These are phyloP conservation scores for Carlito syrichta DNA, from an alignment of 2,113 vertebrate species.

Conservation along the genomic window DNA sequence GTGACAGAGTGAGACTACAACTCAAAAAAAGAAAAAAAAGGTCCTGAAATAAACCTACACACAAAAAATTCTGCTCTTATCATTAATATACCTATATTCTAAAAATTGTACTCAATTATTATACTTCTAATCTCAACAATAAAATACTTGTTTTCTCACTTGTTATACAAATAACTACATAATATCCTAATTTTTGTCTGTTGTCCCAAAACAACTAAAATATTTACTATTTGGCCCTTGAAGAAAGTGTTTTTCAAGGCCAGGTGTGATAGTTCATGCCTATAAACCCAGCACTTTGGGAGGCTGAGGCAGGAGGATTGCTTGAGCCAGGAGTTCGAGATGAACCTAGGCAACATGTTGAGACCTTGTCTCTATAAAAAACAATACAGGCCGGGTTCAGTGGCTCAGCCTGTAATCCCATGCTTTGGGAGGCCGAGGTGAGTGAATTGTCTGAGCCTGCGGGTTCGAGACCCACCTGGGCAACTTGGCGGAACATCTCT, in stretches of 20 bases:
- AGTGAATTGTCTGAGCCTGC: too few species aligned
- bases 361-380: too few species aligned
- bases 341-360: too few species aligned
- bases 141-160: neutral
- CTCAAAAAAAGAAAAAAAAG: too few species aligned
- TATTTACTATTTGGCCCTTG: neutral
- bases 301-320: neutral
- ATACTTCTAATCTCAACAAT: neutral
- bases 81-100: neutral
- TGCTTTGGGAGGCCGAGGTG: too few species aligned
- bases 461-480: too few species aligned
- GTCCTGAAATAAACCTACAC: too few species aligned
- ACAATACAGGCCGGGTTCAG: too few species aligned
- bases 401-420: too few species aligned
- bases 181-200: neutral
- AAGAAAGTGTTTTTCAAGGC: neutral
- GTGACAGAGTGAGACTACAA: too few species aligned
- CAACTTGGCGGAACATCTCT: too few species aligned
- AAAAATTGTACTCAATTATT: neutral
- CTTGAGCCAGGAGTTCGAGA: neutral
- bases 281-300: neutral
- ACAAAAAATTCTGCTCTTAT: neutral
- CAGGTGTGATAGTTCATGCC: neutral
- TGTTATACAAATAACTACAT: neutral
- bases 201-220: neutral